phyloP scores from a whole-genome alignment of 2,113 vertebrate species.

The Varanus salvator region DNA sequence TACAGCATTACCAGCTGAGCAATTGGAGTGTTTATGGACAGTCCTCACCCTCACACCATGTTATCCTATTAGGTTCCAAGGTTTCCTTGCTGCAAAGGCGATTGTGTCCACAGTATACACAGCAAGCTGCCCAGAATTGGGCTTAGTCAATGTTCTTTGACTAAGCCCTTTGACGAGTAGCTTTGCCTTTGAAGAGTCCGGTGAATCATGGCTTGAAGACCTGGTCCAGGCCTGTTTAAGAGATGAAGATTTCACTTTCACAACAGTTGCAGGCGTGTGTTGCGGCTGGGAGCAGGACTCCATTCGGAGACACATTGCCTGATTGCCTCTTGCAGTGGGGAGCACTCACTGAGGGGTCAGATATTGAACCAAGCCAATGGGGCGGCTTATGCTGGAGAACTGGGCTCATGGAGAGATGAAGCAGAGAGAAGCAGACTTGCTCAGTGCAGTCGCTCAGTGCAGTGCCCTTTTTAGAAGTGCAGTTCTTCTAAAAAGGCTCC shows the following conservation, averaged over 20 bases:
- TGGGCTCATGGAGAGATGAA: neutral
- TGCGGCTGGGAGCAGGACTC: neutral
- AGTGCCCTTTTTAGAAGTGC: no score
- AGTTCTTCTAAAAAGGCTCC: neutral
- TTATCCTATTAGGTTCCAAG: neutral
- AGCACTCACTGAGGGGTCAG: neutral
- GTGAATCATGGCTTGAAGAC: neutral
- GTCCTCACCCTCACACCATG: neutral
- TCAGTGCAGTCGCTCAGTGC: no score
- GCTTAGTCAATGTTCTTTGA: conserved; percentile 1
- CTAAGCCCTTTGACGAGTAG: no score
- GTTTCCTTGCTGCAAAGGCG: neutral
- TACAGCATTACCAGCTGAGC: neutral
- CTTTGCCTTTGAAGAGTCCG: neutral
- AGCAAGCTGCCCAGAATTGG: conserved; percentile 2
- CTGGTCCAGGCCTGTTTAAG: neutral
- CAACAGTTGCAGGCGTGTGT: conserved; percentile 8
- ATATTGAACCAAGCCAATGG: neutral
- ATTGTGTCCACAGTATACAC: neutral
- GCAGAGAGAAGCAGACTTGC: neutral
- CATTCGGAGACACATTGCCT: neutral
- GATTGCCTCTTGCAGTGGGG: neutral
- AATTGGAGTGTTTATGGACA: neutral
- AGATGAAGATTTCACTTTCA: neutral
- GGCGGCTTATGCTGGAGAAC: neutral